A percentile compares a stretch with the other conserved stretches of the same genome.
Conservation (phyloP, 2,888 invertebrate genomes). For the Ennomos quercinarius region DNA sequence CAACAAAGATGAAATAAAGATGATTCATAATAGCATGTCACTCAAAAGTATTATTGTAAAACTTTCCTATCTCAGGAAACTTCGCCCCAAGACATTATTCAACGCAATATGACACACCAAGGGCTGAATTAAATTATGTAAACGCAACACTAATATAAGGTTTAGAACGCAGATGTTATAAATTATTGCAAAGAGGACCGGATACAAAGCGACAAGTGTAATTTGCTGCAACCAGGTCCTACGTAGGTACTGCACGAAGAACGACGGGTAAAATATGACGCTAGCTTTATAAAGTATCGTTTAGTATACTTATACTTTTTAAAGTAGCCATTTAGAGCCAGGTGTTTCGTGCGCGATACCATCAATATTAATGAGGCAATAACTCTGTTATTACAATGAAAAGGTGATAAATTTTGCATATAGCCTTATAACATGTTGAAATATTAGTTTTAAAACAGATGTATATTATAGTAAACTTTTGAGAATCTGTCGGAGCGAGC, state of each 20-base stretch:
- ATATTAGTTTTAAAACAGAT: constrained; percentile 48
- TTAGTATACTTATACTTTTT: constrained; percentile 41
- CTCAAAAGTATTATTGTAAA: constrained; percentile 5
- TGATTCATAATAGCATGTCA: constrained; percentile 4
- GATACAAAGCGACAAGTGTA: constrained; percentile 67
- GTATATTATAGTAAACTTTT: constrained; percentile 43
- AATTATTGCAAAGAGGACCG: constrained; percentile 72
- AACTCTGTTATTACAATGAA: constrained; percentile 31
- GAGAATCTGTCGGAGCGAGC: constrained; percentile 53
- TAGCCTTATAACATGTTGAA: constrained; percentile 39
- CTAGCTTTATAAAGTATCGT: constrained; percentile 46
- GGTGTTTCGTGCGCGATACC: constrained; percentile 58
- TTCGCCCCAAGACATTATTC: constrained; percentile 11
- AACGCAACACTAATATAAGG: constrained; percentile 50
- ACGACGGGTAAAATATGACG: constrained; percentile 39
- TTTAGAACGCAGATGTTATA: constrained; percentile 73
- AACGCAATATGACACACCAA: constrained; percentile 13
- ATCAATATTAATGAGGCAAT: constrained; percentile 61
- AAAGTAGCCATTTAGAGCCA: constrained; percentile 48
- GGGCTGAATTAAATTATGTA: constrained; percentile 23
- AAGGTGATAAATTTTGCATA: constrained; percentile 35
- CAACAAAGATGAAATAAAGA: background rate
- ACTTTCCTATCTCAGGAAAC: background rate
- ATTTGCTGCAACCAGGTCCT: constrained; percentile 70
- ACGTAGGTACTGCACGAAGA: constrained; percentile 37